Percentiles rank a stretch among this genome's conserved stretches.
phyloP scores from a whole-genome alignment of 2,113 vertebrate genomes.

The Hipposideros armiger region DNA sequence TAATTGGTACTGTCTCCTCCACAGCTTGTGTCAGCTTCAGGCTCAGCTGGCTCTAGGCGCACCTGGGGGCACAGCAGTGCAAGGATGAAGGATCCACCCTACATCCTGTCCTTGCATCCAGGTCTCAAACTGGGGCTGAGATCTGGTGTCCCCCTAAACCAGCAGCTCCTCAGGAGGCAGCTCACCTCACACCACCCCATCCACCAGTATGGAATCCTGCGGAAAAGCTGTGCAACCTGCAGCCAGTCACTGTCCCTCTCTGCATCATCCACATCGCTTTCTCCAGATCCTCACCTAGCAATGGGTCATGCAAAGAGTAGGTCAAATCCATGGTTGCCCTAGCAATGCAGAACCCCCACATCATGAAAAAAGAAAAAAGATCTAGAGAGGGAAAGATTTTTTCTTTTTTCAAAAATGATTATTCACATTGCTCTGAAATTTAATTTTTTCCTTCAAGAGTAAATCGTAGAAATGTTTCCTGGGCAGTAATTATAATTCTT shows the following conservation, averaged over 20 bases:
- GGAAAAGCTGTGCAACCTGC: background rate
- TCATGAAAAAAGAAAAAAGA: background rate
- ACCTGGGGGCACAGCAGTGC: too few relatives aligned
- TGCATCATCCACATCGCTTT: background rate
- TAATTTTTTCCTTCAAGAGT: background rate
- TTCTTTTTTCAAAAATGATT: background rate
- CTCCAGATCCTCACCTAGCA: background rate
- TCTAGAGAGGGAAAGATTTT: background rate
- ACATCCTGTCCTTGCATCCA: background rate
- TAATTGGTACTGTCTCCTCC: background rate
- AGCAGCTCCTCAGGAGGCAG: background rate
- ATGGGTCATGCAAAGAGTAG: background rate
- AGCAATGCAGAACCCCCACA: background rate
- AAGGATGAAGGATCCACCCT: background rate
- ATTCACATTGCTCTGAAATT: background rate
- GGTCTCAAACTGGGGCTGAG: background rate
- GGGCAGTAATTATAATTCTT: background rate
- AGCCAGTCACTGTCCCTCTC: background rate
- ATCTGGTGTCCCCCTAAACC: too few relatives aligned
- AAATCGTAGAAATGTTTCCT: background rate
- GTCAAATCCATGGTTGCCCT: background rate
- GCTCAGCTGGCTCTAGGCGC: background rate
- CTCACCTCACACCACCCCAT: background rate
- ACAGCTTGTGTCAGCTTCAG: background rate
- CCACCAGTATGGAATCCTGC: background rate